These are phyloP conservation scores for Catostylus mosaicus DNA, from an alignment of 30 jellyfish, hydroid and myxozoan species.

Conservation along the genomic window DNA sequence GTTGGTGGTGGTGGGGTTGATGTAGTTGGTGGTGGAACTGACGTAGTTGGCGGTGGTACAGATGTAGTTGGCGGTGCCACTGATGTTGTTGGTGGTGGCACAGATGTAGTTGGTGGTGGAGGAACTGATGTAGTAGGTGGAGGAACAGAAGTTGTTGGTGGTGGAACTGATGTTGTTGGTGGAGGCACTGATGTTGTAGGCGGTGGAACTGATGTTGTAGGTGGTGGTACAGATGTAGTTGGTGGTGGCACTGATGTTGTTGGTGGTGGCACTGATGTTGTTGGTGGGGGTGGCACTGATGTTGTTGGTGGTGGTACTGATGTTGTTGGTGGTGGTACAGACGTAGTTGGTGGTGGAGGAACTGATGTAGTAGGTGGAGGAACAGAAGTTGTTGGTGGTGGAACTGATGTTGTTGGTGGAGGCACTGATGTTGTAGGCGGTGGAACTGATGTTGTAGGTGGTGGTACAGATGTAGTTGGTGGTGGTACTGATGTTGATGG, in stretches of 20 bases:
- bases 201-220: neutral
- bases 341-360: neutral
- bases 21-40: slow-evolving; percentile 10
- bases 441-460: slow-evolving; percentile 8
- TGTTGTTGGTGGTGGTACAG: slow-evolving; percentile 6
- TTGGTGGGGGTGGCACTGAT: slow-evolving; percentile 15
- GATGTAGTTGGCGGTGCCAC: neutral
- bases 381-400: neutral
- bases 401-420: neutral
- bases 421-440: neutral
- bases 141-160: slow-evolving; percentile 11
- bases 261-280: neutral
- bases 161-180: neutral
- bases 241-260: neutral
- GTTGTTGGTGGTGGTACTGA: slow-evolving; percentile 7
- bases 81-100: neutral
- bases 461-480: neutral
- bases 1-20: neutral
- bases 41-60: neutral
- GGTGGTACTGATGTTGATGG: neutral
- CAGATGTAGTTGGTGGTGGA: neutral
- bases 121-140: slow-evolving; percentile 7
- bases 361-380: neutral
- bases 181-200: slow-evolving; percentile 1
- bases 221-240: neutral